These are phyloP conservation scores for Paradoxurus hermaphroditus DNA, from an alignment of 2,113 vertebrate species.

Conservation along the genomic window DNA sequence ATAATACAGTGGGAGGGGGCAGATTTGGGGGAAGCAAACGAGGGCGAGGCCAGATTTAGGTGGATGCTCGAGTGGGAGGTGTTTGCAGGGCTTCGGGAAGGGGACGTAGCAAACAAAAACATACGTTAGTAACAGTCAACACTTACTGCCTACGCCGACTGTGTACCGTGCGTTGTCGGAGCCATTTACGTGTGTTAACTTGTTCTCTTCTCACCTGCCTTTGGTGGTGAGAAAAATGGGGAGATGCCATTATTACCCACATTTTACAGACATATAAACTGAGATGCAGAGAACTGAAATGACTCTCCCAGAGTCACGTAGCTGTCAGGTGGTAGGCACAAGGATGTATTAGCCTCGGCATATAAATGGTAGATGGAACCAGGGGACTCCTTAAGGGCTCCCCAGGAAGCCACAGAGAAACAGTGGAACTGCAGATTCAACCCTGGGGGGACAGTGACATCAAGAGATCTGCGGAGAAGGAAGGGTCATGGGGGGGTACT, in stretches of 20 bases:
- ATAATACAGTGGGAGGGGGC: neutral
- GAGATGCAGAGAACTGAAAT: neutral
- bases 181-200: neutral
- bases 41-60: neutral
- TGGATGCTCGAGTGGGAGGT: neutral
- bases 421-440: neutral
- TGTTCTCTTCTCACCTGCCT: neutral
- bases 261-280: neutral
- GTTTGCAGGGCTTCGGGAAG: neutral
- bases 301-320: neutral
- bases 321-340: neutral
- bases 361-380: neutral
- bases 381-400: neutral
- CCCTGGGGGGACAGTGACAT: neutral
- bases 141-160: fast-evolving
- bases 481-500: neutral
- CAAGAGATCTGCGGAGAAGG: neutral
- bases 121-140: no score
- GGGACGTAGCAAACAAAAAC: neutral
- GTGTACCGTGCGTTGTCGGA: neutral
- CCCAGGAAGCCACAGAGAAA: neutral
- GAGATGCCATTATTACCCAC: neutral
- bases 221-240: no score
- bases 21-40: neutral
- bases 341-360: neutral